A percentile compares a stretch with the other conserved stretches of the same genome.
Evolutionary conservation across 1,140 invertebrate species (phyloP).

Genomic region (Tetragnatha versicolor): DNA sequence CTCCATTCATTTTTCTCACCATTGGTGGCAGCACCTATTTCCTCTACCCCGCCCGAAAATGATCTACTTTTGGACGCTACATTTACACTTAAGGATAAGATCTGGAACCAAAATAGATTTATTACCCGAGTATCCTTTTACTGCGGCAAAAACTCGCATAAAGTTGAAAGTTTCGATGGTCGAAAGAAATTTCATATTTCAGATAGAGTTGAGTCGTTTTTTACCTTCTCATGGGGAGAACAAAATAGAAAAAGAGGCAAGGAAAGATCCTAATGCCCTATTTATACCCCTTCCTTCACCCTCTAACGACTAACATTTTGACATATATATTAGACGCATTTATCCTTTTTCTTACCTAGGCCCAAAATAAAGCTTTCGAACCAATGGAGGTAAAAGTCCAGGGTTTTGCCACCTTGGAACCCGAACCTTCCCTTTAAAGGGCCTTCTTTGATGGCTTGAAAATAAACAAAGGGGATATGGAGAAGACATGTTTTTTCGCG

Average conservation of each 20-base stretch:
- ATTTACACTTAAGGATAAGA: constrained; percentile 24
- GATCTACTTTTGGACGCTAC: constrained; percentile 24
- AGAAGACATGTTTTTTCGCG: too few species aligned
- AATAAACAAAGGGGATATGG: too few species aligned
- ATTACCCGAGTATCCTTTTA: constrained; percentile 33
- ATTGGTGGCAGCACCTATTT: not conserved
- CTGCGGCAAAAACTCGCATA: constrained; percentile 33
- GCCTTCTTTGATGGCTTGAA: too few species aligned
- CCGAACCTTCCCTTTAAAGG: too few species aligned
- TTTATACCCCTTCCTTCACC: constrained; percentile 5
- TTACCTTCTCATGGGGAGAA: constrained; percentile 17
- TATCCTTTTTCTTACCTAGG: too few species aligned
- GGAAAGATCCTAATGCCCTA: constrained; percentile 34
- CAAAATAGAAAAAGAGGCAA: constrained; percentile 22
- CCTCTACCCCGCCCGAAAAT: not conserved
- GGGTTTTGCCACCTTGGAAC: too few species aligned
- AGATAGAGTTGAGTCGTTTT: not conserved
- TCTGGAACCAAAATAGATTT: constrained; percentile 39
- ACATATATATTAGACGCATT: constrained; percentile 40
- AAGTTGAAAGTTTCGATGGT: constrained; percentile 32
- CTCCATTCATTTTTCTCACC: too few species aligned
- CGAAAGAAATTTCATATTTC: constrained; percentile 27
- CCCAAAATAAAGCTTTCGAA: too few species aligned
- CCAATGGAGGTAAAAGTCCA: too few species aligned
- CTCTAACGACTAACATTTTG: constrained; percentile 32